Conservation (phyloP, 2,888 invertebrate genomes). For the Asteroscopus sphinx region DNA sequence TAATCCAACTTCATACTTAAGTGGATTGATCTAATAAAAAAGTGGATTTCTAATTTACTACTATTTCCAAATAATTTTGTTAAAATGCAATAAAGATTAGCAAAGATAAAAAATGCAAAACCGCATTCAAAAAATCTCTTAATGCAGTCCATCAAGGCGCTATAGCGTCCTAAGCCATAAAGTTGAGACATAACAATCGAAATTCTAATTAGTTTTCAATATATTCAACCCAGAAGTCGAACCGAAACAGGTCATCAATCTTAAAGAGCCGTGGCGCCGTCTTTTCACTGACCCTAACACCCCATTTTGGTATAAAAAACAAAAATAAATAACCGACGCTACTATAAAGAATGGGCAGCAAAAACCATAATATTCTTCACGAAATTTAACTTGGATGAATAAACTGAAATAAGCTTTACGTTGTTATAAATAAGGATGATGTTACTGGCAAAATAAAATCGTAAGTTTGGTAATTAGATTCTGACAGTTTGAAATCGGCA, state of each 20-base stretch:
- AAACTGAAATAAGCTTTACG: slow-evolving; percentile 60
- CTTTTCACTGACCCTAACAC: slow-evolving; percentile 83
- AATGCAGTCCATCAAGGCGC: slow-evolving; percentile 14
- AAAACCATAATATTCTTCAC: slow-evolving; percentile 73
- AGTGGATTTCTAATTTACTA: too few relatives aligned
- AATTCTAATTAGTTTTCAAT: slow-evolving; percentile 74
- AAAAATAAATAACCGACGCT: slow-evolving; percentile 73
- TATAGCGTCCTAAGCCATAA: slow-evolving; percentile 34
- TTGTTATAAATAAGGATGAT: slow-evolving; percentile 48
- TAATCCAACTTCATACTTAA: too few relatives aligned
- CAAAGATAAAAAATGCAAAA: slow-evolving; percentile 6
- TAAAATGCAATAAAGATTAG: too few relatives aligned
- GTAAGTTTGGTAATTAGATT: slow-evolving; percentile 85
- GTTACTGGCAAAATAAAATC: slow-evolving; percentile 47
- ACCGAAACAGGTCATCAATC: slow-evolving; percentile 81
- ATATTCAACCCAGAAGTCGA: slow-evolving; percentile 72
- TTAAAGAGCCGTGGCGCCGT: slow-evolving; percentile 78
- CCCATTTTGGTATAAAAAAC: slow-evolving; percentile 73
- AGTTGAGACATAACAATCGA: slow-evolving; percentile 59
- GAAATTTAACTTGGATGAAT: slow-evolving; percentile 34
- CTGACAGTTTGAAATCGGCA: slow-evolving; percentile 86
- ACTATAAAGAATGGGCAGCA: slow-evolving; percentile 83
- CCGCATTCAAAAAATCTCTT: background rate
- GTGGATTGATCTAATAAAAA: too few relatives aligned
- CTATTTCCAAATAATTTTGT: too few relatives aligned